Percentiles rank a stretch among this genome's conserved stretches.
Conservation (phyloP, 2,888 invertebrate species). For the Tupiocoris notatus region DNA sequence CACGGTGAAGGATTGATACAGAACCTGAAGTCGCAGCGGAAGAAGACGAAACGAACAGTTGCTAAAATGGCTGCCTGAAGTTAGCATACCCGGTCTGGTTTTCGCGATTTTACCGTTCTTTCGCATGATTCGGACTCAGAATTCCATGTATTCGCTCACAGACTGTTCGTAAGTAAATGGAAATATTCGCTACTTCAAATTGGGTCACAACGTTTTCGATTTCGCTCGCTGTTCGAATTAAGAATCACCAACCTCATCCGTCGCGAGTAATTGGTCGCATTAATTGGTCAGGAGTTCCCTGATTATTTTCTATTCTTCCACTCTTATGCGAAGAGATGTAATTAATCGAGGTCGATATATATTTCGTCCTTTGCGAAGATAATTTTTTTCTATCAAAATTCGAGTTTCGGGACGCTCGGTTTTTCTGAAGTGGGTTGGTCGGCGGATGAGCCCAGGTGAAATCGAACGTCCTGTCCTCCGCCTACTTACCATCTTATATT, state of each 20-base stretch:
- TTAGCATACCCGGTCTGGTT: slow-evolving; percentile 35
- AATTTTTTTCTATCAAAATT: too few species aligned
- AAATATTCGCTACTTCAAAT: background rate
- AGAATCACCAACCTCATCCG: background rate
- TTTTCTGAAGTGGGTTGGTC: slow-evolving; percentile 19
- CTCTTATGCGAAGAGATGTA: too few species aligned
- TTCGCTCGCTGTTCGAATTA: background rate
- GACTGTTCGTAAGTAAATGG: slow-evolving; percentile 45
- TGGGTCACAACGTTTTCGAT: background rate
- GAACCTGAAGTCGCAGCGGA: background rate
- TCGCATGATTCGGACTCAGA: slow-evolving; percentile 42
- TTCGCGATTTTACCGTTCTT: slow-evolving; percentile 26
- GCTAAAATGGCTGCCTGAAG: slow-evolving; percentile 36
- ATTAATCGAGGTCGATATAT: too few species aligned
- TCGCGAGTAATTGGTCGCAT: slow-evolving; percentile 1
- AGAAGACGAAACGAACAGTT: slow-evolving; percentile 13
- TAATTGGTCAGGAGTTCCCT: background rate
- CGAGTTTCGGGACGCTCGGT: background rate
- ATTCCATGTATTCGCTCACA: slow-evolving; percentile 49
- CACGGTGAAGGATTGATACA: too few species aligned
- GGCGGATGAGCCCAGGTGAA: slow-evolving; percentile 24
- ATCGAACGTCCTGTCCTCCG: slow-evolving; percentile 18
- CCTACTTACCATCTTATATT: background rate
- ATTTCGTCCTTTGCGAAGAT: too few species aligned
- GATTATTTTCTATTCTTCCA: background rate